Evolutionary conservation across 1,140 invertebrate genomes (phyloP), one percentile per base, ranked within the genome.

Genomic region (Leucophenga varia): DNA sequence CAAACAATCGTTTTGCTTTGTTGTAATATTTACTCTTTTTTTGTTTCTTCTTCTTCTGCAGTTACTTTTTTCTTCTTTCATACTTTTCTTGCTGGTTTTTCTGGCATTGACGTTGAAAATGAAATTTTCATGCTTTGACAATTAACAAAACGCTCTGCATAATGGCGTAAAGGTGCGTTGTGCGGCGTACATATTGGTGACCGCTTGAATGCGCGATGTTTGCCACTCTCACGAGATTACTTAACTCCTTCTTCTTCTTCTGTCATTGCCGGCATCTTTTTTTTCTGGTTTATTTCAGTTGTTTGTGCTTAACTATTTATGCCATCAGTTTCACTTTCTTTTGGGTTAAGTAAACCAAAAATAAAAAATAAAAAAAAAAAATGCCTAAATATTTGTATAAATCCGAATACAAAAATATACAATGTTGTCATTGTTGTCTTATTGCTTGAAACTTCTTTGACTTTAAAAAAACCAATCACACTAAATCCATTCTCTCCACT

Each of bases 271-370:
- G 10, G 30, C 41, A 43, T 32, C 42, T 36, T 25, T 20, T 36
- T 25, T 6, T 19, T 44, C 8, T 36, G 31, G 21, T 44, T 44
- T n/a, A n/a, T n/a, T n/a, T n/a, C n/a, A n/a, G n/a, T n/a, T 50
- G 52, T 63, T 63, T 63, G 63, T 65, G 47, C 64, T 61, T 55
- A 54, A 51, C 43, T 59, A 65, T 69, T 69, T 69, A 61, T 69
- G 65, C 60, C 65, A 65, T 63, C 65, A 70, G 70, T 70, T 70
- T 70, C 65, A 70, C 65, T 70, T 70, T 70, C 65, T 63, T 60
- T 59, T 18, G 40, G 22, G 31, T 49, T 50, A 14, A 17, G 46
- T 48, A 47, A 58, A 63, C 48, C 59, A n/a, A n/a, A n/a, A n/a
- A n/a, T n/a, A n/a, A n/a, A n/a, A n/a, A n/a, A n/a, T n/a, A n/a